Base-by-base conservation (phyloP, 1,140 invertebrate species). In the Saxidomus purpurata region DNA sequence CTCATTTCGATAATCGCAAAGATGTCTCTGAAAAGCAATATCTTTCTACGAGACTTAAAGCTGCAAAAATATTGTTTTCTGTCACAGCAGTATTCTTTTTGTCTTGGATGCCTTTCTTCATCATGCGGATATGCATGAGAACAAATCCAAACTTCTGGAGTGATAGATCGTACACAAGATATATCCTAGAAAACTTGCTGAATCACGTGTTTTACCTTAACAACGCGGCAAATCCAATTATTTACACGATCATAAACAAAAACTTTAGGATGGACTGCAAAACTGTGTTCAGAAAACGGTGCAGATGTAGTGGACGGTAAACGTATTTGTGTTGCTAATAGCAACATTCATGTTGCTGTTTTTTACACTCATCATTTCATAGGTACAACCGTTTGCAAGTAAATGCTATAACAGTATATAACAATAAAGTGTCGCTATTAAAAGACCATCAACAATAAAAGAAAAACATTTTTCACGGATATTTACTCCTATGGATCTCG, bases 141-240 rank as follows among this genome's bases (percentile, higher is more conserved):
- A 6, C 89, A 0, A 69, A 84, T 67, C 40, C 81, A n/a, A 38
- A 49, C 3, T 88, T 31, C 52, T 69, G 43, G 74, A 47, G 19
- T 2, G 69, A 47, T 13, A 17, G 80, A 47, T 85, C 90, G 47
- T 34, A 71, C 19, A 63, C 82, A 1, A 63, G 25, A 25, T 11
- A 47, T 1, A 61, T 86, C 8, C 17, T 89, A 0, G 63, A 85
- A 25, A 28, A 9, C 34, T 28, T 89, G 13, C 59, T 91, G 19
- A 89, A 88, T 43, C 90, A 91, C 52, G 43, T 87, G 38, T 89
- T 85, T 59, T 91, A 91, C 40, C 36, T 91, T n/a, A 91, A 91
- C 38, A 91, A 91, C 49, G 74, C 74, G 2, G 61, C 49, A 1
- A 91, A 91, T 47, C 90, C 90, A 25, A 79, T 91, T 11, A 88